Percentiles rank a stretch among this genome's conserved stretches.
These are phyloP conservation scores for Theretra japonica DNA, from an alignment of 2,888 invertebrate species.

Conservation along the genomic window DNA sequence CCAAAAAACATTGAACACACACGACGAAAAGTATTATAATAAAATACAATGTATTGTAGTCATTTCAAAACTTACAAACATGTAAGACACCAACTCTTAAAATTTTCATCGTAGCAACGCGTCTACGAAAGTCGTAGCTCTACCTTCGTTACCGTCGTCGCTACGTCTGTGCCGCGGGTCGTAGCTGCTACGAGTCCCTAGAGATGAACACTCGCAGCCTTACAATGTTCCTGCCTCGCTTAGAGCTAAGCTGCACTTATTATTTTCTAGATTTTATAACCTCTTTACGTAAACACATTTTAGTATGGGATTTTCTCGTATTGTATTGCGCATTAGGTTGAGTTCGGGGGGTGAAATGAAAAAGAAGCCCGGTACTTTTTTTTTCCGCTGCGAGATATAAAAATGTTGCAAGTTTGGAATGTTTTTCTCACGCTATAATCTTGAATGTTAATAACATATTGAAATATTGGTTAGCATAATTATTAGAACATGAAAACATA, in stretches of 20 bases:
- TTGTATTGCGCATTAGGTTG: neutral
- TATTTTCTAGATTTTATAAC: constrained; percentile 62
- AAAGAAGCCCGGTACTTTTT: neutral
- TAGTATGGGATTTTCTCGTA: constrained; percentile 9
- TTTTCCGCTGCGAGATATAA: neutral
- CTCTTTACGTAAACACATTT: constrained; percentile 30
- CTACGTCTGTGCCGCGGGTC: constrained; percentile 73
- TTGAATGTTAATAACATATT: too few species aligned
- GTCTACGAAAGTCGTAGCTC: constrained; percentile 53
- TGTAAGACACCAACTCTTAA: neutral
- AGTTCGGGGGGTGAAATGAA: neutral
- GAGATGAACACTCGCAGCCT: constrained; percentile 68
- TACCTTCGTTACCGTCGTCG: constrained; percentile 68
- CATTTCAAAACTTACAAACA: neutral
- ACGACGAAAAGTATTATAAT: too few species aligned
- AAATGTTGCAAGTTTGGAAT: too few species aligned
- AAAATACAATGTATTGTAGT: too few species aligned
- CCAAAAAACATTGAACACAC: too few species aligned
- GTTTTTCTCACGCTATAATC: too few species aligned
- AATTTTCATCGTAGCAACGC: constrained; percentile 39
- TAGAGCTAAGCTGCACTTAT: constrained; percentile 67
- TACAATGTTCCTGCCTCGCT: constrained; percentile 67
- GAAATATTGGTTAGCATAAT: too few species aligned
- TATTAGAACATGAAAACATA: too few species aligned
- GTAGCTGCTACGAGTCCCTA: constrained; percentile 77